A percentile compares a stretch with the other conserved stretches of the same genome.
phyloP scores from a whole-genome alignment of 1,140 invertebrate species.

The Coptotermes formosanus region DNA sequence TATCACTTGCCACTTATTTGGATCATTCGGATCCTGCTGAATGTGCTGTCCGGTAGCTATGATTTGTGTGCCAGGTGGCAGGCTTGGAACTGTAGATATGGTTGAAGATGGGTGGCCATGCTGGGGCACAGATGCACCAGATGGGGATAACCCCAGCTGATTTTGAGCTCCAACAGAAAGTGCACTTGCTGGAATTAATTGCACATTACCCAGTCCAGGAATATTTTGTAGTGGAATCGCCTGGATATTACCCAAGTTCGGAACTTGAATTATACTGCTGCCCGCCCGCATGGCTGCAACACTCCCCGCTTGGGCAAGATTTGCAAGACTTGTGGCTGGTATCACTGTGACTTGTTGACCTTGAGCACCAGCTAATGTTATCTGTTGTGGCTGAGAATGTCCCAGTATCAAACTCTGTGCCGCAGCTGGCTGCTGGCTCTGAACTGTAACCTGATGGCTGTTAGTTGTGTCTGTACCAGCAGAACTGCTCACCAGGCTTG shows the following conservation, averaged over 20 bases:
- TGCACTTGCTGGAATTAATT: slow-evolving; percentile 64
- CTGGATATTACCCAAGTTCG: slow-evolving; percentile 47
- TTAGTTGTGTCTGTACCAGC: slow-evolving; percentile 18
- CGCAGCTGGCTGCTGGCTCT: background rate
- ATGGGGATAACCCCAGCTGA: slow-evolving; percentile 21
- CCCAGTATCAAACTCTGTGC: slow-evolving; percentile 51
- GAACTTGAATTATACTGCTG: slow-evolving; percentile 44
- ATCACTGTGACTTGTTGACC: slow-evolving; percentile 73
- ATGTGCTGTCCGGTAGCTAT: slow-evolving; percentile 41
- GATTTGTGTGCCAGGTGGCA: slow-evolving; percentile 40
- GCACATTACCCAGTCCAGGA: slow-evolving; percentile 72
- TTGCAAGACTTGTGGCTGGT: slow-evolving; percentile 54
- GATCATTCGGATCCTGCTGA: slow-evolving; percentile 69
- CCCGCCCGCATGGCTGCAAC: slow-evolving; percentile 37
- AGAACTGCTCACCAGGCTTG: slow-evolving; percentile 29
- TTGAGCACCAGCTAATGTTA: slow-evolving; percentile 63
- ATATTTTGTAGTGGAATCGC: slow-evolving; percentile 68
- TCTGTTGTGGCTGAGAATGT: slow-evolving; percentile 47
- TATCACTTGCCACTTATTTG: slow-evolving; percentile 78
- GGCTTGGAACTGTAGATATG: slow-evolving; percentile 35
- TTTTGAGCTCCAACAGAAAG: slow-evolving; percentile 40
- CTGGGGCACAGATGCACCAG: slow-evolving; percentile 30
- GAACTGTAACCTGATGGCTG: slow-evolving; percentile 21
- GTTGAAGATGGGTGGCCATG: slow-evolving; percentile 32
- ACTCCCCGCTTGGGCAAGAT: slow-evolving; percentile 39